Percentiles rank a stretch among this genome's conserved stretches.
These are phyloP conservation scores for Ornithoptera priamus DNA, from an alignment of 2,888 invertebrate species.

Conservation along the genomic window DNA sequence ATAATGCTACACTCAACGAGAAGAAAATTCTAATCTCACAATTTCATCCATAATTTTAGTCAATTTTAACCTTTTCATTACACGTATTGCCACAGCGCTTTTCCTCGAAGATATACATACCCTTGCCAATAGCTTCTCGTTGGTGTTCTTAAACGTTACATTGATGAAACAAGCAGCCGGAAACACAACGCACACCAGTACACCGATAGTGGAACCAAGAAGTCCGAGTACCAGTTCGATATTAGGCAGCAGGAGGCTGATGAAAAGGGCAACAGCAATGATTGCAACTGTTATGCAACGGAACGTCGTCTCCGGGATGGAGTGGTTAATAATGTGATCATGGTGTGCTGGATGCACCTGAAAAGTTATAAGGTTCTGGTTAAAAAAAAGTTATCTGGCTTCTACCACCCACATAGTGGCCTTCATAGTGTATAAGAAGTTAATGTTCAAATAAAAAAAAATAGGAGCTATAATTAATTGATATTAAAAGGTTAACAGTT, in stretches of 20 bases:
- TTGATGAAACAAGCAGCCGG: constrained; percentile 94
- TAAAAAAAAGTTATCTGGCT: not conserved
- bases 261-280: constrained; percentile 85
- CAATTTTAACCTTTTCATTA: too few relatives aligned
- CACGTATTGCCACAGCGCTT: not conserved
- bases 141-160: constrained; percentile 90
- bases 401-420: not conserved
- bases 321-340: constrained; percentile 81
- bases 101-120: constrained; percentile 49
- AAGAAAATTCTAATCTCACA: too few relatives aligned
- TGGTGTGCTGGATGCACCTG: constrained; percentile 84
- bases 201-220: constrained; percentile 97
- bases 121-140: constrained; percentile 91
- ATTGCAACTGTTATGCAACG: constrained; percentile 90
- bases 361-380: not conserved
- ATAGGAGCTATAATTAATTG: not conserved
- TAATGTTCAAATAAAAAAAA: not conserved
- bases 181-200: constrained; percentile 94
- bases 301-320: constrained; percentile 92
- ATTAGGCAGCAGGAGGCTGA: constrained; percentile 94
- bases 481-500: not conserved
- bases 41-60: too few relatives aligned
- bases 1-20: too few relatives aligned
- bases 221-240: constrained; percentile 96
- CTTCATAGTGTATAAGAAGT: not conserved